Percentiles rank a stretch among this genome's conserved stretches.
These are phyloP conservation scores for Turritopsis rubra DNA, from an alignment of 30 jellyfish, hydroid and myxozoan genomes.

Conservation along the genomic window DNA sequence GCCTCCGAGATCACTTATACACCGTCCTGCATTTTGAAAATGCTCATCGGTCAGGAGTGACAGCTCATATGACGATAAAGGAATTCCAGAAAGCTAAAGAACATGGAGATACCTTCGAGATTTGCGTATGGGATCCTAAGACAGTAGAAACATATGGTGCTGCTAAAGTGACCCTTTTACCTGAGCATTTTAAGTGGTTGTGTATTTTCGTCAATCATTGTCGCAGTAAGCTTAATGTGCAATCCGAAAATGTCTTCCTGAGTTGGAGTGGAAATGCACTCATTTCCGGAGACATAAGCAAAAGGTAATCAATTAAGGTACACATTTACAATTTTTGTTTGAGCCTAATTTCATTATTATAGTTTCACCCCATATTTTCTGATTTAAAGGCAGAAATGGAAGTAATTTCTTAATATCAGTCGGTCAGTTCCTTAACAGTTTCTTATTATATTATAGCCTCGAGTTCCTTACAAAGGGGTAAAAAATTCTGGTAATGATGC, in stretches of 20 bases:
- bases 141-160: background rate
- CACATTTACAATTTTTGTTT: background rate
- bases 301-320: background rate
- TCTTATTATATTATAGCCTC: too few relatives aligned
- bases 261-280: background rate
- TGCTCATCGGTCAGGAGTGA: background rate
- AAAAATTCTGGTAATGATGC: too few relatives aligned
- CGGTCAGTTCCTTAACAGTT: background rate
- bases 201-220: background rate
- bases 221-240: background rate
- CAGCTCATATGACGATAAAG: background rate
- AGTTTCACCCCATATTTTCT: background rate
- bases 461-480: too few relatives aligned
- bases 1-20: background rate
- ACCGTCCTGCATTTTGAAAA: background rate
- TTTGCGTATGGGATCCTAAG: background rate
- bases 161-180: background rate
- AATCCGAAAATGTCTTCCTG: background rate
- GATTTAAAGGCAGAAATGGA: too few relatives aligned
- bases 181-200: background rate
- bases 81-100: background rate
- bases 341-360: background rate
- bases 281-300: background rate
- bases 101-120: background rate
- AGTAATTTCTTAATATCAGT: background rate